These are phyloP conservation scores for Lampris incognitus DNA, from an alignment of 2,113 vertebrate genomes.

Conservation along the genomic window DNA sequence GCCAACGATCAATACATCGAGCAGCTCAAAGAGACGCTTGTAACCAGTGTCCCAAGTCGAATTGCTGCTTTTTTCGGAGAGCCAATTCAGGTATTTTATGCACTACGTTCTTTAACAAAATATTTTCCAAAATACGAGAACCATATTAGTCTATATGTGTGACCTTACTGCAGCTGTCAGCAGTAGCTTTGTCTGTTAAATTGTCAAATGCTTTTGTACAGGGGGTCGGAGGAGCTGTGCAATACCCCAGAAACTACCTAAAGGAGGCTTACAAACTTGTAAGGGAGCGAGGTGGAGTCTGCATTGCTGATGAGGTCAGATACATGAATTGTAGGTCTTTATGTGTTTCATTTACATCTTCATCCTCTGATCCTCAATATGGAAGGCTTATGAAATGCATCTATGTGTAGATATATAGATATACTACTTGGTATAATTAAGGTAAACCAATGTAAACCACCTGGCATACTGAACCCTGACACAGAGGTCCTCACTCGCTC, in stretches of 20 bases:
- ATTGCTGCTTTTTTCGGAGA: conserved; percentile 95
- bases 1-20: conserved; percentile 90
- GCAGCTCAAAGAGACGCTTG: conserved; percentile 91
- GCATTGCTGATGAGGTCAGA: conserved; percentile 93
- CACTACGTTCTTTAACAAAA: not conserved
- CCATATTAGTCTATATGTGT: too few species aligned
- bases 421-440: too few species aligned
- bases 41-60: conserved; percentile 82
- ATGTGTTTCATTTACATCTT: not conserved
- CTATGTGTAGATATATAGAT: too few species aligned
- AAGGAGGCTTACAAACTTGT: conserved; percentile 88
- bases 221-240: conserved; percentile 90
- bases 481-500: too few species aligned
- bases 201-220: conserved; percentile 58
- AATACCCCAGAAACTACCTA: conserved; percentile 92
- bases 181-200: too few species aligned
- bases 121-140: too few species aligned
- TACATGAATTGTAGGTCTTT: not conserved
- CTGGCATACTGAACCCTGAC: too few species aligned
- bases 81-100: conserved; percentile 88
- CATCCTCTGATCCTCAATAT: too few species aligned
- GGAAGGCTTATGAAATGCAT: too few species aligned
- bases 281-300: conserved; percentile 88
- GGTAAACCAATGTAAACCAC: too few species aligned
- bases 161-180: too few species aligned